phyloP scores from a whole-genome alignment of 1,140 invertebrate species.

The Notospermus geniculatus region DNA sequence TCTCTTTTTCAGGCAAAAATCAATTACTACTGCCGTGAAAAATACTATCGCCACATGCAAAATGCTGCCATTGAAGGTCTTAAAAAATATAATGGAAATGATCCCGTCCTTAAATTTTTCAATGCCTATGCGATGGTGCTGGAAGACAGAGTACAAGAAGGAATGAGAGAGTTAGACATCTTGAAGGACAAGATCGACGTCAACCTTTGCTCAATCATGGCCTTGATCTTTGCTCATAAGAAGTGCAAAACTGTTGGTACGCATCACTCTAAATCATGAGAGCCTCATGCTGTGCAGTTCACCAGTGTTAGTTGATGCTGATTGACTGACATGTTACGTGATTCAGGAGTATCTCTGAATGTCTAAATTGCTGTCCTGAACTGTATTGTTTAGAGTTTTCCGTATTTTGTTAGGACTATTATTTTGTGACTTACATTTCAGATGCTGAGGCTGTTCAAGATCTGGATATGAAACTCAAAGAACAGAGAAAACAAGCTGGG shows the following conservation, averaged over 20 bases:
- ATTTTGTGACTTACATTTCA: too few relatives aligned
- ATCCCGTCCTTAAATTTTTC: slow-evolving; percentile 71
- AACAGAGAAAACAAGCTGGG: slow-evolving; percentile 69
- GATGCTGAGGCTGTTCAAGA: slow-evolving; percentile 69
- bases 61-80: slow-evolving; percentile 68
- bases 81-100: slow-evolving; percentile 67
- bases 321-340: too few relatives aligned
- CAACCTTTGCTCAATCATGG: slow-evolving; percentile 69
- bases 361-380: too few relatives aligned
- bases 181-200: slow-evolving; percentile 67
- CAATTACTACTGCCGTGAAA: slow-evolving; percentile 77
- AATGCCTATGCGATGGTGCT: slow-evolving; percentile 69
- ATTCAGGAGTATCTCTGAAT: too few relatives aligned
- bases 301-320: too few relatives aligned
- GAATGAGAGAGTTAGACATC: slow-evolving; percentile 69
- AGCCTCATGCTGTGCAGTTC: too few relatives aligned
- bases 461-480: slow-evolving; percentile 74
- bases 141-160: slow-evolving; percentile 69
- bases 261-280: too few relatives aligned
- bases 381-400: too few relatives aligned
- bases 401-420: slow-evolving; percentile 9
- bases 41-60: slow-evolving; percentile 76
- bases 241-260: slow-evolving; percentile 55
- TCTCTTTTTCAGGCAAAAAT: slow-evolving; percentile 63
- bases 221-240: slow-evolving; percentile 74